Conservation (phyloP, 2,888 invertebrate species). For the Drosophila paramelanica region DNA sequence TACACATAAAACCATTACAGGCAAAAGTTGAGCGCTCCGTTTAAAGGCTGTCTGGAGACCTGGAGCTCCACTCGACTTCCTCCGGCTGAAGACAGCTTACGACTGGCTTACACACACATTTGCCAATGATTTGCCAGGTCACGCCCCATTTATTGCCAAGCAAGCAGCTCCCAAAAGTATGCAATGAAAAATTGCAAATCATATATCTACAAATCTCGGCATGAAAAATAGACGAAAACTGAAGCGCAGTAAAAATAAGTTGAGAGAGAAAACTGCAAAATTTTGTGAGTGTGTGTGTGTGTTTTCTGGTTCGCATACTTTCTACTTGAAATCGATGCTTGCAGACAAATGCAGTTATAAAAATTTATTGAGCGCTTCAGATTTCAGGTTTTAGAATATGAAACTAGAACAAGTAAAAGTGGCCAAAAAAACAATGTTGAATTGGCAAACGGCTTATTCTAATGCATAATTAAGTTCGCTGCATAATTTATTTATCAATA, state of each 20-base stretch:
- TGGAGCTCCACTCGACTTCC: constrained; percentile 14
- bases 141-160: constrained; percentile 46
- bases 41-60: constrained; percentile 40
- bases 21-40: constrained; percentile 22
- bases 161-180: constrained; percentile 58
- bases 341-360: background rate
- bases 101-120: constrained; percentile 8
- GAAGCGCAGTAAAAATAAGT: constrained; percentile 20
- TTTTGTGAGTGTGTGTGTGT: background rate
- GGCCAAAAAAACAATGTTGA: no score
- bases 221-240: constrained; percentile 36
- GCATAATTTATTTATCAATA: no score
- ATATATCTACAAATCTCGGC: no score
- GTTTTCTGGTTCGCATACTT: background rate
- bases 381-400: background rate
- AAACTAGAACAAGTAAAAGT: no score
- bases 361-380: background rate
- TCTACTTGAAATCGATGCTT: background rate
- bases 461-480: no score
- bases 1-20: constrained; percentile 10
- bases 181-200: constrained; percentile 70
- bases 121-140: constrained; percentile 38
- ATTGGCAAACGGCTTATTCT: no score
- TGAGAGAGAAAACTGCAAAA: background rate
- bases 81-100: constrained; percentile 10